Evolutionary conservation across 2,888 invertebrate genomes (phyloP), one percentile per base, ranked within the genome.

Genomic region (Trachelus troglodyta): DNA sequence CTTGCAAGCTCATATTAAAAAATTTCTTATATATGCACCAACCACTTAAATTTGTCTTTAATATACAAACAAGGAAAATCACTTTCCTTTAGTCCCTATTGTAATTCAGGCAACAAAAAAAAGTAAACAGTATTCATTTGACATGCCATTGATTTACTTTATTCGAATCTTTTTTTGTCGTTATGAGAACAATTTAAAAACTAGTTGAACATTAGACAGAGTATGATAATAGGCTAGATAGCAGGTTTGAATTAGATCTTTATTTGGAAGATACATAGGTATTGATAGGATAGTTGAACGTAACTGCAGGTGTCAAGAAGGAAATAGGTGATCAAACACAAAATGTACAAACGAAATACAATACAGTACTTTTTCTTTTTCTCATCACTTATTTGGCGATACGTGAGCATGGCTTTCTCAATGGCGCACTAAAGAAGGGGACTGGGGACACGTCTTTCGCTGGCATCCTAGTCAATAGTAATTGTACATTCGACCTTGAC

Each of bases 241-340:
- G 82, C 84, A 85, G 81, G 87, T 79, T 87, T 86, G 82, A 84
- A 87, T 86, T 83, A 85, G 87, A 85, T 86, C 85, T 89, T 89
- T 88, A 89, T 89, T 89, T 89, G 89, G 89, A 90, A 90, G 89
- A 90, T 90, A 90, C 89, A 89, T 84, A 85, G 82, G 86, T 87
- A 87, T 84, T 85, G 76, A 83, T 86, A 85, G 83, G 85, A 85
- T 73, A 83, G 79, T 83, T 83, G 80, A 89, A 87, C 85, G 81
- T 87, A 87, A 87, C 82, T 85, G 81, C 84, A 84, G 84, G 84
- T 84, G 82, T 81, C 84, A 77, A 83, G 80, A 37, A 81, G 84
- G 76, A 77, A 82, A 81, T 78, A 80, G 83, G 79, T 79, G 83
- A 69, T 76, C 84, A 85, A 89, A 89, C 86, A 87, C 82, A 89